Base-by-base conservation (phyloP, 1,140 invertebrate genomes). In the Babylonia areolata region DNA sequence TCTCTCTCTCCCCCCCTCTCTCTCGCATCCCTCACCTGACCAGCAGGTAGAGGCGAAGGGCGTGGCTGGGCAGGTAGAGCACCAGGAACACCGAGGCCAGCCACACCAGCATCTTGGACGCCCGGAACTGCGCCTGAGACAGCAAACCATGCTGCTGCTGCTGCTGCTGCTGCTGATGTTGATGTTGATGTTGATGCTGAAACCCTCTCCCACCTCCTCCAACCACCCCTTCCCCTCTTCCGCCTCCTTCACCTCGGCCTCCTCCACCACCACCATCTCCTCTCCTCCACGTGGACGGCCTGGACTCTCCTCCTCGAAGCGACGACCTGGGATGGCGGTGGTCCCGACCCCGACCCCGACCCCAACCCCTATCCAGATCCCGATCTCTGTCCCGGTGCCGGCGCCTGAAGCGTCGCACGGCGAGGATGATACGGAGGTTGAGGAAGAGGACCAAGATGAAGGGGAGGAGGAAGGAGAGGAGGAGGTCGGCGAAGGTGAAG, bases 71-170 rank as follows among this genome's bases (percentile, higher is more conserved):
- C 35, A 97, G 92, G 94, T 97, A 97, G 35, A 97, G 95, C 58
- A 96, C 95, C 0, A 98, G 95, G 92, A 97, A 98, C 0, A 97
- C 96, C 2, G 96, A 96, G 1, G 97, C 97, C 23, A 97, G 97
- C 46, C 97, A 94, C 0, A 98, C 95, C 23, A 98, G 95, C 96
- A 97, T 97, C 92, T 97, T 96, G 2, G 97, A 97, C n/a, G 97
- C 96, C 90, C 96, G 96, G 17, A 95, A 94, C 89, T 97, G 96
- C 39, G 96, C 96, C 40, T 95, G 90, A 35, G 88, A 88, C 58
- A 91, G 28, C n/a, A 88, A 82, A 31, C 89, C 85, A 31, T 54
- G 79, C n/a, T n/a, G n/a, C n/a, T n/a, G n/a, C 35, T 46, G 39
- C 5, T 23, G 69, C 37, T 33, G 71, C n/a, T n/a, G n/a, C n/a